These are phyloP conservation scores for Rosalia funebris DNA, from an alignment of 2,888 invertebrate species.

Conservation along the genomic window DNA sequence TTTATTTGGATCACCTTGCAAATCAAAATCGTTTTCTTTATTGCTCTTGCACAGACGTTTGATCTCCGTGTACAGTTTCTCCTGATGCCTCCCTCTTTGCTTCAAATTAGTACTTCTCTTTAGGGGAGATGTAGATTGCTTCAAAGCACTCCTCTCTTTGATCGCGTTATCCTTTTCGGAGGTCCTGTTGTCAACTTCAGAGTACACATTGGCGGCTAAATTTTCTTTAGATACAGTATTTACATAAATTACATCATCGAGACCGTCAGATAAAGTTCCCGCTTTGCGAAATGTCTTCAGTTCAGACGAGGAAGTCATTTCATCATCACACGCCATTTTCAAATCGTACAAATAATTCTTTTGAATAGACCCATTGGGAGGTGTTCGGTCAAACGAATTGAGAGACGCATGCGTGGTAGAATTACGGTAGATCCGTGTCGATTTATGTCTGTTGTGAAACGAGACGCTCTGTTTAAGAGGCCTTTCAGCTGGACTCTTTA, in stretches of 20 bases:
- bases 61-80: slow-evolving; percentile 41
- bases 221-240: slow-evolving; percentile 6
- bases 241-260: background rate
- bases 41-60: slow-evolving; percentile 33
- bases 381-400: background rate
- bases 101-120: slow-evolving; percentile 44
- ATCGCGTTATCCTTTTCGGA: slow-evolving; percentile 54
- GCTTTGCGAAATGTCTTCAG: no score
- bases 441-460: slow-evolving; percentile 2
- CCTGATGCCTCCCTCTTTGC: slow-evolving; percentile 46
- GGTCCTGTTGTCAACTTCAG: slow-evolving; percentile 48
- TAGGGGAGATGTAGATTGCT: slow-evolving; percentile 55
- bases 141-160: slow-evolving; percentile 51
- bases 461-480: background rate
- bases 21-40: slow-evolving; percentile 24
- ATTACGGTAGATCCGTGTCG: background rate
- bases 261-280: background rate
- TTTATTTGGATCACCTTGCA: slow-evolving; percentile 12
- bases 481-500: slow-evolving; percentile 59
- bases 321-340: background rate
- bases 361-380: background rate
- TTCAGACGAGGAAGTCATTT: background rate
- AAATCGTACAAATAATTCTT: background rate
- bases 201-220: background rate
- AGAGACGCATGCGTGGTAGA: background rate